Evolutionary conservation across 2,113 vertebrate species (phyloP).

Genomic region (rabbit (Oryctolagus cuniculus)): mOryCun1.1 NC_091438.1:82846001-82846500

Average conservation of each 20-base stretch:
- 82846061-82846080: not conserved
- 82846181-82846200: not conserved
- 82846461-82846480: not conserved
- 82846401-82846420: not conserved
- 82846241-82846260: not conserved
- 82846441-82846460: not conserved
- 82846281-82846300: not conserved
- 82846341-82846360: not conserved
- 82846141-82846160: not conserved
- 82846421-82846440: not conserved
- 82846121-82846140: not conserved
- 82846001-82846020: constrained; percentile 4
- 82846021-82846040: constrained; percentile 48
- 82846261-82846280: not conserved
- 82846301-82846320: not conserved
- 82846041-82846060: not conserved
- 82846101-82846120: not conserved
- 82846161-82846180: not conserved
- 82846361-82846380: not conserved
- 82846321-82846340: not conserved
- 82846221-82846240: not conserved
- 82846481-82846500: not conserved
- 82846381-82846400: not conserved
- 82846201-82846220: not conserved
- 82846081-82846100: not conserved